A percentile compares a stretch with the other conserved stretches of the same genome.
Evolutionary conservation across 2,113 vertebrate genomes (phyloP).

Genomic region (Lampris incognitus): DNA sequence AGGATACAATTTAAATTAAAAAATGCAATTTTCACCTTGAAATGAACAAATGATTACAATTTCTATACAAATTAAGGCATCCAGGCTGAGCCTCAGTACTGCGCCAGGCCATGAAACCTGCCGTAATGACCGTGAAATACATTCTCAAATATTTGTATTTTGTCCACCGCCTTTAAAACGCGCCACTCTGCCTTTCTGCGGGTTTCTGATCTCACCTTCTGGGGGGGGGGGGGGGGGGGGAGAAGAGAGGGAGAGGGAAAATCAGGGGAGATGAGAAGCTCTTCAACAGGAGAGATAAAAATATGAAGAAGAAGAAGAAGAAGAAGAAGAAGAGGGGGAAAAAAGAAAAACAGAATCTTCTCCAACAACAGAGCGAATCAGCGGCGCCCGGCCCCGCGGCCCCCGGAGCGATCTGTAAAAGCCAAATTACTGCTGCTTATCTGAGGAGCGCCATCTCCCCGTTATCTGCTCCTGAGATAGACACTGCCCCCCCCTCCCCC

Average conservation of each 20-base stretch:
- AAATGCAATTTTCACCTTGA: constrained; percentile 99
- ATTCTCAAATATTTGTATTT: constrained; percentile 99
- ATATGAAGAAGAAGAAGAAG: constrained; percentile 73
- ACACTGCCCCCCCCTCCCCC: constrained; percentile 57
- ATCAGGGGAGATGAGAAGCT: constrained; percentile 91
- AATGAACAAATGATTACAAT: constrained; percentile 99
- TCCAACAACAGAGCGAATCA: constrained; percentile 84
- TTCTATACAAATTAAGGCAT: constrained; percentile 99
- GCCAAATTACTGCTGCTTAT: constrained; percentile 95
- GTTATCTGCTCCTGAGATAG: constrained; percentile 87
- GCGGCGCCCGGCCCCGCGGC: constrained; percentile 85
- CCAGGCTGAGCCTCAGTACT: constrained; percentile 98
- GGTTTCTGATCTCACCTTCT: constrained; percentile 92
- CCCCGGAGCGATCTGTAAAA: constrained; percentile 91
- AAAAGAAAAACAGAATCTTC: constrained; percentile 8
- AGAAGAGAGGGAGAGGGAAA: constrained; percentile 91
- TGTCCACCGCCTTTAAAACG: constrained; percentile 94
- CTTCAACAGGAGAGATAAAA: constrained; percentile 93
- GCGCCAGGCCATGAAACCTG: constrained; percentile 98
- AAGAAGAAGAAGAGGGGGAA: no score
- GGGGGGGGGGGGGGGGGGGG: constrained; percentile 89
- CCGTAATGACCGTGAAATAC: constrained; percentile 99
- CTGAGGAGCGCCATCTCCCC: constrained; percentile 93
- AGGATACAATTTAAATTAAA: constrained; percentile 99
- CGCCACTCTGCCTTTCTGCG: constrained; percentile 88